Evolutionary conservation across 2,888 invertebrate species (phyloP), one percentile per base, ranked within the genome.

Genomic region (Microdon myrmicae): DNA sequence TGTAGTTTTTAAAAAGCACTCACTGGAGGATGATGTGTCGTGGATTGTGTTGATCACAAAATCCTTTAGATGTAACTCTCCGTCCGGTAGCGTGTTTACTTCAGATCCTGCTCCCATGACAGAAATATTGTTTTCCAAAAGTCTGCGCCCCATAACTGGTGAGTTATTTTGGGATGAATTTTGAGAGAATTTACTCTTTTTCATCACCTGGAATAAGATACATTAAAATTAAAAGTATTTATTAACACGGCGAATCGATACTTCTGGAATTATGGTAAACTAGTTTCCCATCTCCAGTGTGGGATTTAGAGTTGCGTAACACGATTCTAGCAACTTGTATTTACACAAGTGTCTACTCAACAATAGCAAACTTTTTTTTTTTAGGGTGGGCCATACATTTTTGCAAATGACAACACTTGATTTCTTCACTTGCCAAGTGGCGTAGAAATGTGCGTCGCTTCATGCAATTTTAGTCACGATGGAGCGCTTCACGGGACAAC

Each of bases 1-100:
- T 12, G 35, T 17, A 5, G 43, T 82, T 3, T 82, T 83, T 5
- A 83, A 82, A 67, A 83, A 83, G 60, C 82, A 83, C 34, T 79
- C 78, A 53, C 82, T 79, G 20, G 72, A 69, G 8, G 71, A 70
- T 25, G 67, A 51, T 34, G 58, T 32, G 23, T 64, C 67, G 59
- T 66, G 70, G 31, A 67, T 66, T 37, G 53, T 32, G 59, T 68
- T 71, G 39, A 61, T 49, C 43, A 67, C 67, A 45, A 58, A 55
- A 23, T 69, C 67, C 20, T 59, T 69, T 37, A 67, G 56, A 47
- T 59, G 56, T 31, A 67, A 28, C 20, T 67, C 68, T 34, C 58
- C 64, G 45, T 53, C 53, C 32, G 37, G 41, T 13, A 20, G 23
- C 38, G 56, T 64, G 20, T 17, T 38, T 14, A 58, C 43, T 14